phyloP scores from a whole-genome alignment of 1,140 invertebrate genomes.

The Goniozus legneri region DNA sequence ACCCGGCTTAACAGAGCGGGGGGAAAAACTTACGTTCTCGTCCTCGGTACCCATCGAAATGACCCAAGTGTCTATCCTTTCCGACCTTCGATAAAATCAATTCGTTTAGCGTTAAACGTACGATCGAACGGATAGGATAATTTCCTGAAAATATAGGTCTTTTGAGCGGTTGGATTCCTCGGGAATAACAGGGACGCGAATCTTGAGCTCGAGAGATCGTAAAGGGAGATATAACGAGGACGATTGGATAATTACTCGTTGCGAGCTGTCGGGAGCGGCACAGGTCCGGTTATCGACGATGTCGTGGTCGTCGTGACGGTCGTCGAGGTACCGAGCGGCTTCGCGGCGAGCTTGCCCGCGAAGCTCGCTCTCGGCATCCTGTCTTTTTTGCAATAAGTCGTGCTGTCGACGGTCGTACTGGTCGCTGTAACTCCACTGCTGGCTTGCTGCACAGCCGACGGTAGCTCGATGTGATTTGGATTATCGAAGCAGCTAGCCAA shows the following conservation, averaged over 20 bases:
- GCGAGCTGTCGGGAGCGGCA: constrained; percentile 19
- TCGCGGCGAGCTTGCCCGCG: constrained; percentile 25
- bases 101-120: too few species aligned
- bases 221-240: not conserved
- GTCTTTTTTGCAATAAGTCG: constrained; percentile 69
- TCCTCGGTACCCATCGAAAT: too few species aligned
- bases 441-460: constrained; percentile 41
- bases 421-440: constrained; percentile 40
- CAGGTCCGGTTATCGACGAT: constrained; percentile 20
- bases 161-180: too few species aligned
- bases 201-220: too few species aligned
- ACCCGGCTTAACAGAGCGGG: too few species aligned
- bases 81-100: too few species aligned
- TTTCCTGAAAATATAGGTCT: too few species aligned
- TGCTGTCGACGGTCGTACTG: constrained; percentile 63
- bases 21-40: too few species aligned
- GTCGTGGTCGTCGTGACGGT: constrained; percentile 15
- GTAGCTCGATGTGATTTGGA: constrained; percentile 69
- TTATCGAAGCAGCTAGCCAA: constrained; percentile 69
- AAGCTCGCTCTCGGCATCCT: constrained; percentile 47
- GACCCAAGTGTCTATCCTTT: too few species aligned
- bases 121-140: too few species aligned
- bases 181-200: too few species aligned
- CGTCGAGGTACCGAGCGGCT: constrained; percentile 18
- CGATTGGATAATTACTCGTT: constrained; percentile 39